phyloP scores from a whole-genome alignment of 30 jellyfish, hydroid and myxozoan species.

The Nemopilema nomurai region DNA sequence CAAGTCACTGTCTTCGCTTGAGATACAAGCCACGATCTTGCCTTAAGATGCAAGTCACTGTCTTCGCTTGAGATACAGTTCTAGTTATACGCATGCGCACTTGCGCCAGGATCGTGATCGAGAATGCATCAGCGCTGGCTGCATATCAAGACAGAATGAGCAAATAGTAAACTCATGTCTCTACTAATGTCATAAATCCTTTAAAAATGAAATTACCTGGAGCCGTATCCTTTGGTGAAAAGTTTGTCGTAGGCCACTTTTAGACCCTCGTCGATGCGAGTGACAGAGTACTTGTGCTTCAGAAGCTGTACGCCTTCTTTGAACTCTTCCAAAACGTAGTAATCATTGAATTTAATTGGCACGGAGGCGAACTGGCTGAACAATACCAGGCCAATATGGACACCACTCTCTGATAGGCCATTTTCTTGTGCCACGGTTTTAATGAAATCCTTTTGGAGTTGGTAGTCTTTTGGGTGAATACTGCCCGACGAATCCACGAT shows the following conservation, averaged over 20 bases:
- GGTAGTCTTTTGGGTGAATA: constrained; percentile 40
- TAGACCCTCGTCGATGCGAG: constrained; percentile 65
- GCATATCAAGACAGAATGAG: background rate
- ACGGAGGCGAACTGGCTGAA: constrained; percentile 60
- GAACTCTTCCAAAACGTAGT: constrained; percentile 37
- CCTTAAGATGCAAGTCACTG: no score
- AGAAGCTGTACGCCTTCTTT: constrained; percentile 53
- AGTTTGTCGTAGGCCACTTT: constrained; percentile 59
- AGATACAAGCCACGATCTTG: no score
- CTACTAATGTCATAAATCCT: no score
- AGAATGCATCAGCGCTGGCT: background rate
- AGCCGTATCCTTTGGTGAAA: constrained; percentile 56
- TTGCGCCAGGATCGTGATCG: no score
- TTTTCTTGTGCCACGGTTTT: constrained; percentile 26
- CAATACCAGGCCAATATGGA: constrained; percentile 54
- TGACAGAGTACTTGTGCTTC: constrained; percentile 50
- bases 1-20: no score
- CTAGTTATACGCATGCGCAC: no score
- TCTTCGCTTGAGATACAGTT: no score
- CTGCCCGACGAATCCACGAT: constrained; percentile 73
- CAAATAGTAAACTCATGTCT: no score
- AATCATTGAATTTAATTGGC: constrained; percentile 57
- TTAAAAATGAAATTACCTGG: constrained; percentile 49
- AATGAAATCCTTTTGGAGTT: constrained; percentile 63
- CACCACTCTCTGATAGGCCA: constrained; percentile 37